phyloP scores from a whole-genome alignment of 2,797 vertebrate species.

The Gymnopithys bicolor region DNA sequence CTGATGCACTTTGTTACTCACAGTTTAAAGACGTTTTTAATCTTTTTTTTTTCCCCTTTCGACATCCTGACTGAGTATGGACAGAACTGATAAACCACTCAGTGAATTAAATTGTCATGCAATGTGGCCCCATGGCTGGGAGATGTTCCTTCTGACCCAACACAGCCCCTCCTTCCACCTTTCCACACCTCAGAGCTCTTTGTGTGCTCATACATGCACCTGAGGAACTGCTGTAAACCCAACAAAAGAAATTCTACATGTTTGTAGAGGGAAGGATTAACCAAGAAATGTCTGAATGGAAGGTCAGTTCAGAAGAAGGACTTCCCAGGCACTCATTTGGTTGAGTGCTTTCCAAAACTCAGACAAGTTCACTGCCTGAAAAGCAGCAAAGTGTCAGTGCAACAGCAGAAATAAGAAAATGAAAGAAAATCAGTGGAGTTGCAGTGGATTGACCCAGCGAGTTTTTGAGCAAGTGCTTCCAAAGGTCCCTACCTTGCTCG shows the following conservation, averaged over 20 bases:
- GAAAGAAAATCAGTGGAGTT: neutral
- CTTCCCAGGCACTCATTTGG: neutral
- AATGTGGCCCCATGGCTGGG: neutral
- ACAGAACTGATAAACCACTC: neutral
- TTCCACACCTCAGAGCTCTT: rapidly evolving
- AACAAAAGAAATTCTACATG: neutral
- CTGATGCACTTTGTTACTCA: neutral
- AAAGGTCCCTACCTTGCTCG: slow-evolving; percentile 81
- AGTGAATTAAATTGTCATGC: neutral
- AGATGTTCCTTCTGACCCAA: neutral
- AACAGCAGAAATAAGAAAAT: neutral
- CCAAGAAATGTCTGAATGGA: neutral
- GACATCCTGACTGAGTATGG: neutral
- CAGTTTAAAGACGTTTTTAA: neutral
- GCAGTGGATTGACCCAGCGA: neutral
- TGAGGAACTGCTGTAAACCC: neutral
- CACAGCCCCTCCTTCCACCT: neutral
- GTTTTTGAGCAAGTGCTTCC: neutral
- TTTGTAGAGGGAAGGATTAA: neutral
- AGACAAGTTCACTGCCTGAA: neutral
- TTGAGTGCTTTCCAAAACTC: neutral
- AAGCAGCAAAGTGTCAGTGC: neutral
- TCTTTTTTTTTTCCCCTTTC: neutral
- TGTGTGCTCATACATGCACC: neutral
- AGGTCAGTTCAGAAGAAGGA: neutral